phyloP scores from a whole-genome alignment of 2,888 invertebrate genomes.

The Euzophera pinguis region DNA sequence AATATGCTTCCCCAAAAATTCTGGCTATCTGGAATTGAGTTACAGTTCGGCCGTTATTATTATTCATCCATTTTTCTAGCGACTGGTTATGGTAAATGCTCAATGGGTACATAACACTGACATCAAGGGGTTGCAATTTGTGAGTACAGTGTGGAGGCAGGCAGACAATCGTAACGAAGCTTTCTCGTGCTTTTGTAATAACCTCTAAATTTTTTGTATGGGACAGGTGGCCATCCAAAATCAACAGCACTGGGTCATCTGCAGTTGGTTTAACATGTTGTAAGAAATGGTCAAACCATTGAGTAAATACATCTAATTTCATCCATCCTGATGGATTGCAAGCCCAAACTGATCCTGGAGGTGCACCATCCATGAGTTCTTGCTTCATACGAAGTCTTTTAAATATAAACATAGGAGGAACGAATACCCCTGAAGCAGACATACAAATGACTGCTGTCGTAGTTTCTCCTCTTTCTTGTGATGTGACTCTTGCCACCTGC shows the following conservation, averaged over 20 bases:
- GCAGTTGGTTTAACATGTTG: conserved; percentile 24
- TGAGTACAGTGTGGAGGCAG: conserved; percentile 38
- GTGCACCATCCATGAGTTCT: conserved; percentile 25
- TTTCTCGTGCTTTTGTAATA: conserved; percentile 27
- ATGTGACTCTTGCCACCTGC: conserved; percentile 38
- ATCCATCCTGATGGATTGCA: conserved; percentile 3
- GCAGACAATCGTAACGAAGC: conserved; percentile 36
- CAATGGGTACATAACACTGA: conserved; percentile 21
- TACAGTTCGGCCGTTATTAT: conserved; percentile 19
- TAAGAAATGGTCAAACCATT: conserved; percentile 31
- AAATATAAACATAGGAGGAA: conserved; percentile 53
- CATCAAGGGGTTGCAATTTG: conserved; percentile 22
- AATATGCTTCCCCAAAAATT: conserved; percentile 17
- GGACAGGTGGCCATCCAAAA: conserved; percentile 42
- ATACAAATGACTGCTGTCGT: conserved; percentile 40
- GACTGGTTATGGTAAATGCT: conserved; percentile 21
- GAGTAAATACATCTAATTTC: background rate
- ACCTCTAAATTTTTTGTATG: conserved; percentile 37
- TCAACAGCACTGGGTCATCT: conserved; percentile 34
- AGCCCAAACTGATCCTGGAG: conserved; percentile 13
- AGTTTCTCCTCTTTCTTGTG: conserved; percentile 31
- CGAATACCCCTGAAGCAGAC: conserved; percentile 38
- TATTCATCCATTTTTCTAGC: conserved; percentile 22
- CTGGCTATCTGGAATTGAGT: conserved; percentile 17
- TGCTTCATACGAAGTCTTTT: conserved; percentile 37